Base-by-base conservation (phyloP, 2,888 invertebrate species). In the Sipha maydis region DNA sequence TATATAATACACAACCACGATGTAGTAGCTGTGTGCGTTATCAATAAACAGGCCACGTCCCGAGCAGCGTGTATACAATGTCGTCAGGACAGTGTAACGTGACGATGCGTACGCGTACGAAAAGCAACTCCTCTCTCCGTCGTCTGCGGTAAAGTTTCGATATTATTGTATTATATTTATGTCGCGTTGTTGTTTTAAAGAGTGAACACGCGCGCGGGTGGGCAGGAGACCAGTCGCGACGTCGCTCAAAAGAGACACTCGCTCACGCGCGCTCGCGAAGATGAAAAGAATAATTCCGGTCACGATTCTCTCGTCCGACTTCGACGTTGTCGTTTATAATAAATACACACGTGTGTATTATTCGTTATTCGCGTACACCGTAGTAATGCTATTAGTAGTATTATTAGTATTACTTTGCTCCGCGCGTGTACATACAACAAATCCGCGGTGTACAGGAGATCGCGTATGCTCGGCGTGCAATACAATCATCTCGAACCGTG, bases 241-340 rank as follows among this genome's bases (percentile, higher is more conserved):
- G 28, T 67, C 67, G 9, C 41, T 61, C 41, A 14, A 77, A 69
- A 84, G 71, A 86, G 69, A 69, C 61, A 25, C 21, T 48, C 34
- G 73, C n/a, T n/a, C n/a, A n/a, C n/a, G n/a, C 9, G 67, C n/a
- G 67, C 67, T n/a, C 34, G 73, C n/a, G 54, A 25, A 67, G 61
- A 88, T 61, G 86, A 80, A 86, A 86, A 88, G 73, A 88, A 88
- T 80, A 88, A 80, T 88, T 88, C 86, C 86, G 80, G 86, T 88
- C 86, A 88, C 86, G 86, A 80, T 71, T 34, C 82, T 69, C 41
- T 71, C 73, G 71, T 73, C n/a, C 83, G 31, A 14, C 71, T 61
- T 61, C 48, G 80, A 21, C 69, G 25, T 48, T 11, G 38, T 21
- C 56, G 34, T 56, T 48, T 48, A 48, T 48, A 48, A 48, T 48